Base-by-base conservation (phyloP, 35 echinoderm and acorn worm genomes). In the Hemicentrotus pulcherrimus region DNA sequence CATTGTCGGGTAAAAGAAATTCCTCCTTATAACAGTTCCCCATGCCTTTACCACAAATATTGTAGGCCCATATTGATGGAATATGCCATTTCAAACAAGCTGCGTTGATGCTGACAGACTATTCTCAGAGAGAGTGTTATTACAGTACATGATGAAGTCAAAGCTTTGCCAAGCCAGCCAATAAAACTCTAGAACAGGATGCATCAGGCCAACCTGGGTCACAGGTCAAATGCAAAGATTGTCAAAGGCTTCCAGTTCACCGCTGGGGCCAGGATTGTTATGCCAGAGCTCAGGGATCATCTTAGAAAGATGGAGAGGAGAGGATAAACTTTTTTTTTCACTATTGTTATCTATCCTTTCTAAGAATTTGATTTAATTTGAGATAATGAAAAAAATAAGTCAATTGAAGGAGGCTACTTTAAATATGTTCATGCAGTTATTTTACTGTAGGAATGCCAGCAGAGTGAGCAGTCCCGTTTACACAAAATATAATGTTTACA, bases 131-230 rank as follows among this genome's bases (percentile, higher is more conserved):
- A 4, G 24, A 70, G 61, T 70, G 61, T 70, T 55, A 28, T 70
- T 28, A 70, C 61, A 55, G 14, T 55, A 55, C 9, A 33, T 47
- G 90, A 6, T 46, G 33, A 47, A n/a, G n/a, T n/a, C n/a, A n/a
- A n/a, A n/a, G n/a, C n/a, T n/a, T n/a, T n/a, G n/a, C 32, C 6
- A 92, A 92, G 28, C 91, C n/a, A 47, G 48, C 91, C 91, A 58
- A 93, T 50, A 93, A 93, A 93, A 93, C 48, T 93, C 22, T 50
- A 33, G 48, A 58, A 93, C 91, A 93, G 91, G 91, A 93, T 93
- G 91, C 91, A 93, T 58, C 22, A n/a, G 91, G 91, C 91, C 91
- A 93, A 18, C 32, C 3, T 31, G 46, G 91, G 91, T 93, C 48
- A 93, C 22, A 58, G 91, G 91, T 93, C 91, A 93, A 31, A 31